Evolutionary conservation across 2,888 invertebrate genomes (phyloP), one percentile per base, ranked within the genome.

Genomic region (Nemapogon koenigi): DNA sequence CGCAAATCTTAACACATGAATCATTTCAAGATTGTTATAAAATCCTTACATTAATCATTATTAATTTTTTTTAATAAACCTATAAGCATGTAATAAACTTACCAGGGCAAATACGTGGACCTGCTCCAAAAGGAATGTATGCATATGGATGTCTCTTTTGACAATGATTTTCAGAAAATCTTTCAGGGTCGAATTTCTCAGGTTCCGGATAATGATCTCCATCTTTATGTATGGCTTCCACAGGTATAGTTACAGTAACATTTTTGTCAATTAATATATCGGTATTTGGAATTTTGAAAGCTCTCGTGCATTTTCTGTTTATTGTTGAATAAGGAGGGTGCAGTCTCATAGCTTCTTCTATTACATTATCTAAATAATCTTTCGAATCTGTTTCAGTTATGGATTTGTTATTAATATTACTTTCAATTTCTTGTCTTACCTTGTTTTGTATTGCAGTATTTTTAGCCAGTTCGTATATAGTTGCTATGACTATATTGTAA

Each of bases 111-210:
- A 13, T 33, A 8, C 33, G 66, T 16, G 75, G 73, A 30, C 79
- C 79, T 10, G 61, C 64, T 25, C 79, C 76, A 47, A 73, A 79
- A 3, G 78, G 73, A 37, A 76, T 49, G 49, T 59, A 76, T 1
- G 64, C 48, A 41, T 58, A 62, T 33, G 58, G 53, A 41, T 62
- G 58, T 15, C 50, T 54, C 1, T 51, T 47, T 0, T 55, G 46
- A 17, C 48, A 52, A 29, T 59, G 57, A 15, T 53, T 56, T 37
- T 57, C 50, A 38, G 61, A 49, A 49, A 71, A 75, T 32, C 79
- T 57, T n/a, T 67, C 65, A 6, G 79, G 78, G 30, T 63, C 62
- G 44, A 68, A 79, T 4, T 42, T 43, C 10, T 53, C 44, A 1
- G 73, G 57, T n/a, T 67, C 53, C 11, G 59, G 51, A 43, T 63